Evolutionary conservation across 2,113 vertebrate species (phyloP).

Genomic region (Bubo blakistoni): DNA sequence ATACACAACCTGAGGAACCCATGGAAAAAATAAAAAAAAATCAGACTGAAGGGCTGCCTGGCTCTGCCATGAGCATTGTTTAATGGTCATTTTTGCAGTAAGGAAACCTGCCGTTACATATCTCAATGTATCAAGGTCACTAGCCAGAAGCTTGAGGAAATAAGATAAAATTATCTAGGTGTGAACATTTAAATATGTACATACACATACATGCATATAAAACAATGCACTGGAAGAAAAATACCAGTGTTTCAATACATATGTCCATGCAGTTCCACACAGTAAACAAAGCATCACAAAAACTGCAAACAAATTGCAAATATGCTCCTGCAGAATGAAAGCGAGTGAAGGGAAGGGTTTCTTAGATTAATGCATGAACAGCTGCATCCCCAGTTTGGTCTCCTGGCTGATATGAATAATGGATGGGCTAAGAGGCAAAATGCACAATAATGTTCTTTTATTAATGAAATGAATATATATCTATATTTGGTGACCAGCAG

Average conservation of each 20-base stretch:
- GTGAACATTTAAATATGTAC: not conserved
- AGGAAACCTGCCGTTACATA: not conserved
- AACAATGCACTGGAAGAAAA: not conserved
- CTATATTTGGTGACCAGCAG: constrained; percentile 55
- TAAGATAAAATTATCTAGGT: not conserved
- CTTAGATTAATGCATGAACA: constrained; percentile 63
- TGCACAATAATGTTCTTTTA: constrained; percentile 72
- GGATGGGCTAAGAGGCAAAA: constrained; percentile 68
- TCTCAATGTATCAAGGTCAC: not conserved
- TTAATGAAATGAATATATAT: constrained; percentile 75
- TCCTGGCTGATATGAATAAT: constrained; percentile 73
- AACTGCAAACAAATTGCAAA: constrained; percentile 36
- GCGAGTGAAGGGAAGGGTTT: not conserved
- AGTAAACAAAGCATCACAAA: constrained; percentile 1
- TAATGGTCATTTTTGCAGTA: not conserved
- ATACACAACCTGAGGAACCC: not conserved
- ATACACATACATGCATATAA: not conserved
- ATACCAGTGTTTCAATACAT: not conserved
- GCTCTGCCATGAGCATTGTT: not conserved
- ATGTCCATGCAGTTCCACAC: constrained; percentile 16
- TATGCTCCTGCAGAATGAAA: constrained; percentile 27
- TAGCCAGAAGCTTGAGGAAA: not conserved
- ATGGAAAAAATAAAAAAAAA: not conserved
- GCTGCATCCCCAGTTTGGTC: constrained; percentile 57
- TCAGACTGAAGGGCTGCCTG: not conserved